phyloP scores from a whole-genome alignment of 2,113 vertebrate species.

The Neotoma lepida region DNA sequence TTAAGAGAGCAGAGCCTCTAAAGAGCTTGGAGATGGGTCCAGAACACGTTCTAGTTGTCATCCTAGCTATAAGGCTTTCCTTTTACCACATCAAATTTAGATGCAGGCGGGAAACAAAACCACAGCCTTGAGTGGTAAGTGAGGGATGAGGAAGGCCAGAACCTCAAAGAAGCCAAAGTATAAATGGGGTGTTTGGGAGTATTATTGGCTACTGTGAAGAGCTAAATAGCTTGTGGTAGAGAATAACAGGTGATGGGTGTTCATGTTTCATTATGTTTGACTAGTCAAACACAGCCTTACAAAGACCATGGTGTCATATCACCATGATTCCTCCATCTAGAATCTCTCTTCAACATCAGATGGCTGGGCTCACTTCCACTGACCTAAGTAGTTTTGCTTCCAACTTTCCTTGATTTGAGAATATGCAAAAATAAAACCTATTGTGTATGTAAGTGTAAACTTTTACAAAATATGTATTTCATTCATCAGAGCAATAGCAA shows the following conservation, averaged over 20 bases:
- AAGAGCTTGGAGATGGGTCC: neutral
- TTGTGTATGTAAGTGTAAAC: conserved; percentile 17
- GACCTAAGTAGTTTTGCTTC: neutral
- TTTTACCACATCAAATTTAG: neutral
- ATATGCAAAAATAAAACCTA: conserved; percentile 9
- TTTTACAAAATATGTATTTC: neutral
- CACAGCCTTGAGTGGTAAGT: neutral
- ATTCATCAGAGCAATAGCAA: neutral
- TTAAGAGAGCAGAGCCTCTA: neutral
- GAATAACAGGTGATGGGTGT: neutral
- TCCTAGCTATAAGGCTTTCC: neutral
- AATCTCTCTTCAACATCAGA: neutral
- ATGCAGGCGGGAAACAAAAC: too few species aligned
- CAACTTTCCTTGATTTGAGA: neutral
- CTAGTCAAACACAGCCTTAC: neutral
- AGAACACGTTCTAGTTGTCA: neutral
- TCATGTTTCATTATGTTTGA: neutral
- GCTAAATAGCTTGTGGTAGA: neutral
- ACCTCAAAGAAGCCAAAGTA: neutral
- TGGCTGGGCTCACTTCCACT: neutral
- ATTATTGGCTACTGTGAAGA: neutral
- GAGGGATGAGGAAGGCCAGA: neutral
- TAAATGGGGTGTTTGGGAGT: neutral
- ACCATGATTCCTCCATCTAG: neutral
- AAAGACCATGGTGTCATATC: neutral